A percentile compares a stretch with the other conserved stretches of the same genome.
phyloP scores from a whole-genome alignment of 2,888 invertebrate species.

The Apamea epomidion region DNA sequence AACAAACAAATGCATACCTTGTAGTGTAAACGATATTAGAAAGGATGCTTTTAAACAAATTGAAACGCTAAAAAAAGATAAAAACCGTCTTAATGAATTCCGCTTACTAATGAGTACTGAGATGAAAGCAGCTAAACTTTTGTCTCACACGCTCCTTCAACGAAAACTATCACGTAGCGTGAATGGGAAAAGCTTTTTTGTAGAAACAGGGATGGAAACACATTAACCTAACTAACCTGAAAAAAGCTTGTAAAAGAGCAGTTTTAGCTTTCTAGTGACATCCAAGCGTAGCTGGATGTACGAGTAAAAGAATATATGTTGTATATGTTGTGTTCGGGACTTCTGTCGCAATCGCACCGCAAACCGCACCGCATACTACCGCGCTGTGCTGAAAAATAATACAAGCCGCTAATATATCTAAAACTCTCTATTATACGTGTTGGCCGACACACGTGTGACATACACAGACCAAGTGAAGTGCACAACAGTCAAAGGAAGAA shows the following conservation, averaged over 20 bases:
- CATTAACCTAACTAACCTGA: slow-evolving; percentile 46
- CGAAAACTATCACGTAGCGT: slow-evolving; percentile 28
- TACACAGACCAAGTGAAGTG: too few relatives aligned
- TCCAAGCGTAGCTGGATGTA: slow-evolving; percentile 12
- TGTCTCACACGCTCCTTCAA: slow-evolving; percentile 36
- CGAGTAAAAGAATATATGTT: neutral
- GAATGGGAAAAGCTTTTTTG: slow-evolving; percentile 39
- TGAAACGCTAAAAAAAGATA: slow-evolving; percentile 37
- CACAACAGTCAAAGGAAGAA: too few relatives aligned
- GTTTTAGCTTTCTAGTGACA: slow-evolving; percentile 20
- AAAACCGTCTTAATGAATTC: slow-evolving; percentile 45
- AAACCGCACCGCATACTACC: too few relatives aligned
- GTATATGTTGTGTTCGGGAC: too few relatives aligned
- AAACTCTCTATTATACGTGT: too few relatives aligned
- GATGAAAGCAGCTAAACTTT: slow-evolving; percentile 43
- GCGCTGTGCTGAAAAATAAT: too few relatives aligned
- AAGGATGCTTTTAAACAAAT: slow-evolving; percentile 50
- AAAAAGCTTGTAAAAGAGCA: slow-evolving; percentile 15
- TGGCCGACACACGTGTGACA: too few relatives aligned
- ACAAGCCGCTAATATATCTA: too few relatives aligned
- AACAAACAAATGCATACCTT: slow-evolving; percentile 9
- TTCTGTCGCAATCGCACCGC: too few relatives aligned
- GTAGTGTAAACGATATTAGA: slow-evolving; percentile 16
- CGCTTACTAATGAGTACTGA: slow-evolving; percentile 36
- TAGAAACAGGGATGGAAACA: slow-evolving; percentile 24